Conservation (phyloP, 2,113 vertebrate genomes). For the Odontophorus gujanensis region DNA sequence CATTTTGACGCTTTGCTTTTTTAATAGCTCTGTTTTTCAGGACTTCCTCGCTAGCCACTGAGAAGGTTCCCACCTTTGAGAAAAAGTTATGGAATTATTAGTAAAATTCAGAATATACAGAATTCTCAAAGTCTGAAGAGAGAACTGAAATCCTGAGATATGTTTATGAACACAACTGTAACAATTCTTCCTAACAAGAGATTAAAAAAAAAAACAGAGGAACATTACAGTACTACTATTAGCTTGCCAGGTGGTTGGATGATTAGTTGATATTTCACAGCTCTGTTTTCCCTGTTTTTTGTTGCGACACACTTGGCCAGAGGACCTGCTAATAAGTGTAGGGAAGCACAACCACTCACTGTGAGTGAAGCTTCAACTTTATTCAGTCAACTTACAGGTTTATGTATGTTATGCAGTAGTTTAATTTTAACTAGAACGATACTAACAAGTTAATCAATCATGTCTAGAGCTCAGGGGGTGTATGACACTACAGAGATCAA, state of each 20-base stretch:
- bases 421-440: no score
- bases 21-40: slow-evolving; percentile 93
- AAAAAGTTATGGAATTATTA: not conserved
- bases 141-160: not conserved
- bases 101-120: not conserved
- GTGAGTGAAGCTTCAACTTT: no score
- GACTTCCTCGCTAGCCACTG: slow-evolving; percentile 91
- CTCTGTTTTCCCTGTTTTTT: not conserved
- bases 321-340: no score
- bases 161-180: not conserved
- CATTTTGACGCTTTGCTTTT: slow-evolving; percentile 90
- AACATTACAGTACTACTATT: not conserved
- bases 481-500: no score
- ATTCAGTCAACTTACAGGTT: no score
- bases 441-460: no score
- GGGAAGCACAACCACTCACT: no score
- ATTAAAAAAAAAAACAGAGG: not conserved
- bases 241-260: not conserved
- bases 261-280: not conserved
- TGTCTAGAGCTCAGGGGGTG: no score
- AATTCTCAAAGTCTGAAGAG: not conserved
- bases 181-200: not conserved
- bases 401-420: no score
- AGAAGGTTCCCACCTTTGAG: slow-evolving; percentile 91
- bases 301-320: no score